Evolutionary conservation across 2,888 invertebrate genomes (phyloP).

Genomic region (Leptinotarsa peninsularis): DNA sequence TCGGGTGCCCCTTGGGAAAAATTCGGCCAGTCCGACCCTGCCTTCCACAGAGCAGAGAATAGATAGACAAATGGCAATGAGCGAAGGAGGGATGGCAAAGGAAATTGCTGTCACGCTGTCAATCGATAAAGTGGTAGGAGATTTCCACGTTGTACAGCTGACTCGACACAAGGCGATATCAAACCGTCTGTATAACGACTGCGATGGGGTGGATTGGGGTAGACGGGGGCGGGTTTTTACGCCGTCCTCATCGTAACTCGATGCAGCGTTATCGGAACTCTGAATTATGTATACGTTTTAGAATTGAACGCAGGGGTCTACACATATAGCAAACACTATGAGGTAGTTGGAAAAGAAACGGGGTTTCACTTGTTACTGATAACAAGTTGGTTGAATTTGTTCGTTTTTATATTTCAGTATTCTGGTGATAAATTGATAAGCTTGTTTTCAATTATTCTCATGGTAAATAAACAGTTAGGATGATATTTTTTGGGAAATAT

Average conservation of each 20-base stretch:
- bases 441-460: too few species aligned
- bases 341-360: too few species aligned
- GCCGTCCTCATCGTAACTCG: background rate
- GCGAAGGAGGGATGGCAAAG: constrained; percentile 17
- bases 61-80: constrained; percentile 9
- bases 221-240: background rate
- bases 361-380: too few species aligned
- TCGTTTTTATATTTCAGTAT: too few species aligned
- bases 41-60: background rate
- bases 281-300: background rate
- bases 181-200: background rate
- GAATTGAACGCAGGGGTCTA: too few species aligned
- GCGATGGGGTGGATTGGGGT: background rate
- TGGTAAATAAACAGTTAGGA: too few species aligned
- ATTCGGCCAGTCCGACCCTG: background rate
- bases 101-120: constrained; percentile 22
- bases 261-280: constrained; percentile 3
- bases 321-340: too few species aligned
- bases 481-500: too few species aligned
- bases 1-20: background rate
- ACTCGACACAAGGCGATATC: constrained; percentile 15
- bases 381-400: too few species aligned
- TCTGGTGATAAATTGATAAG: too few species aligned
- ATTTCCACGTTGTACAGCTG: constrained; percentile 27
- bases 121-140: constrained; percentile 29